phyloP scores from a whole-genome alignment of 2,888 invertebrate genomes.

The Drosophila atripex region DNA sequence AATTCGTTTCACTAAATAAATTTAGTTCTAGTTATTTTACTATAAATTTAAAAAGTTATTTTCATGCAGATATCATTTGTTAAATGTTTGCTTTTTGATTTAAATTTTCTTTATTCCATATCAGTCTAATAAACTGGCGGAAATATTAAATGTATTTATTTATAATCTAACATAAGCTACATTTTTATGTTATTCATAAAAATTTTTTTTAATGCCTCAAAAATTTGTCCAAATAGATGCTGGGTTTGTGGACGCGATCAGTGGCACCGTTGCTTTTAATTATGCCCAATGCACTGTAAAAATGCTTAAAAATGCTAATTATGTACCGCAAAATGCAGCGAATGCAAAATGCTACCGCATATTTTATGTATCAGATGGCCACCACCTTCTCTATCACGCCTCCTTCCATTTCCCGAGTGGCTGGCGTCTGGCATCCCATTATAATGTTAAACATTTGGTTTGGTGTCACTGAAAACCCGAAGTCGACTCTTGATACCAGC shows the following conservation, averaged over 20 bases:
- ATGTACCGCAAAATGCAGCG: slow-evolving; percentile 71
- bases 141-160: no score
- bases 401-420: slow-evolving; percentile 1
- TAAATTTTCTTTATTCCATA: no score
- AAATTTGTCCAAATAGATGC: no score
- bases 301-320: slow-evolving; percentile 77
- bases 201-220: no score
- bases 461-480: slow-evolving; percentile 48
- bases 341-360: slow-evolving; percentile 65
- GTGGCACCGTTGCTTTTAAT: slow-evolving; percentile 67
- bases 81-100: no score
- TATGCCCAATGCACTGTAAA: slow-evolving; percentile 73
- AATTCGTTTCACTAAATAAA: background rate
- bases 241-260: slow-evolving; percentile 4
- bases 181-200: no score
- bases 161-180: no score
- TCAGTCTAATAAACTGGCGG: no score
- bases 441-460: slow-evolving; percentile 65
- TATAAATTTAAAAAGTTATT: no score
- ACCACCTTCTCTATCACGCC: background rate
- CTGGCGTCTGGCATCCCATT: slow-evolving; percentile 52
- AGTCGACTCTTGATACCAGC: slow-evolving; percentile 56
- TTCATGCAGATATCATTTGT: no score
- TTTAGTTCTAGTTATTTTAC: no score
- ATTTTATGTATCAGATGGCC: slow-evolving; percentile 64